These are phyloP conservation scores for Crenuchus spilurus DNA, from an alignment of 2,797 vertebrate genomes.

Conservation along the genomic window DNA sequence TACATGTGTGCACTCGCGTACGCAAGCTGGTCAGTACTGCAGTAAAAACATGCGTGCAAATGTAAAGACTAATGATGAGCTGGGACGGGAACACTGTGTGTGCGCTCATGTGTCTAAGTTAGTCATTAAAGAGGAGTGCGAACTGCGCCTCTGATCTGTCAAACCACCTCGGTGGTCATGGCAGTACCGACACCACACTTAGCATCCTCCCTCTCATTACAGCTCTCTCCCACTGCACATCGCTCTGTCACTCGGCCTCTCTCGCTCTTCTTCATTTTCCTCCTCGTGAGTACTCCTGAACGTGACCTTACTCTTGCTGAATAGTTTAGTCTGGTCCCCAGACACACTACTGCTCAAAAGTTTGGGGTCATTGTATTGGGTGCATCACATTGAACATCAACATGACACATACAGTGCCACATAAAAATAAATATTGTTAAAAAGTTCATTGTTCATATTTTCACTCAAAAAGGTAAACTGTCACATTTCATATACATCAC, in stretches of 20 bases:
- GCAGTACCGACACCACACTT: slow-evolving; percentile 15
- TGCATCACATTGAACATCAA: too few species aligned
- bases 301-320: background rate
- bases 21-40: slow-evolving; percentile 14
- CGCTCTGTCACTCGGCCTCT: too few species aligned
- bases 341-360: background rate
- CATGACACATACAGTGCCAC: too few species aligned
- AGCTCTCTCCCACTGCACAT: too few species aligned
- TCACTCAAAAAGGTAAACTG: background rate
- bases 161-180: slow-evolving; percentile 16
- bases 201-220: slow-evolving; percentile 40
- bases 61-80: slow-evolving; percentile 17
- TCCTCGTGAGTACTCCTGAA: background rate
- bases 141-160: slow-evolving; percentile 28
- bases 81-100: slow-evolving; percentile 7
- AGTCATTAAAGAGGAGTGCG: slow-evolving; percentile 19
- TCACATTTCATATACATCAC: background rate
- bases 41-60: slow-evolving; percentile 1
- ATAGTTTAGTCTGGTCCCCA: background rate
- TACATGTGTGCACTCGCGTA: slow-evolving; percentile 22
- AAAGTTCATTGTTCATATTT: too few species aligned
- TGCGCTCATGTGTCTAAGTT: slow-evolving; percentile 22
- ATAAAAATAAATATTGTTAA: too few species aligned
- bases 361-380: too few species aligned
- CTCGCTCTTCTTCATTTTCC: background rate